A percentile compares a stretch with the other conserved stretches of the same genome.
Evolutionary conservation across 2,797 vertebrate genomes (phyloP).

Genomic region (Pseudopleuronectes americanus): DNA sequence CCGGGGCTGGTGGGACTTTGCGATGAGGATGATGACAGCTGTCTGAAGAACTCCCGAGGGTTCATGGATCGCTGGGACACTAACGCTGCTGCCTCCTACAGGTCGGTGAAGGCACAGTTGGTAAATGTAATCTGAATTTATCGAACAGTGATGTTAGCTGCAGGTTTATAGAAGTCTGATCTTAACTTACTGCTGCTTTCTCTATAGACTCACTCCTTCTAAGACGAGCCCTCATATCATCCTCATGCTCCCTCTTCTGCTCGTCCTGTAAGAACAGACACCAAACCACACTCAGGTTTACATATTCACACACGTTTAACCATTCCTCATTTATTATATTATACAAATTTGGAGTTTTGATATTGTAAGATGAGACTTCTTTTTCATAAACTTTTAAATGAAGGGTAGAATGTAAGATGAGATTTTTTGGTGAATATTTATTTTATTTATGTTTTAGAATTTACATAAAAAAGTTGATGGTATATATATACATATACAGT

Average conservation of each 20-base stretch:
- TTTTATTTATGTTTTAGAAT: too few relatives aligned
- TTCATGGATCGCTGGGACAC: constrained; percentile 87
- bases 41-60: constrained; percentile 88
- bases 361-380: too few relatives aligned
- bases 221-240: constrained; percentile 82
- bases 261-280: constrained; percentile 74
- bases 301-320: background rate
- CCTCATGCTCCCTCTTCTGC: constrained; percentile 87
- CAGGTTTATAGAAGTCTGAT: background rate
- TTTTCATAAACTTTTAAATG: too few relatives aligned
- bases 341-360: too few relatives aligned
- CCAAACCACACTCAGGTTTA: constrained; percentile 10
- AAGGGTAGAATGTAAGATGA: too few relatives aligned
- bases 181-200: constrained; percentile 86
- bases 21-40: constrained; percentile 80
- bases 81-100: constrained; percentile 86
- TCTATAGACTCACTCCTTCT: constrained; percentile 86
- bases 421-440: too few relatives aligned
- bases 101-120: constrained; percentile 3
- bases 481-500: too few relatives aligned
- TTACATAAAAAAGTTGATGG: too few relatives aligned
- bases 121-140: background rate
- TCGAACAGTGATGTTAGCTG: background rate
- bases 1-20: constrained; percentile 76
- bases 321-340: constrained; percentile 2